Base-by-base conservation (phyloP, 2,888 invertebrate genomes). In the Pecten maximus region DNA sequence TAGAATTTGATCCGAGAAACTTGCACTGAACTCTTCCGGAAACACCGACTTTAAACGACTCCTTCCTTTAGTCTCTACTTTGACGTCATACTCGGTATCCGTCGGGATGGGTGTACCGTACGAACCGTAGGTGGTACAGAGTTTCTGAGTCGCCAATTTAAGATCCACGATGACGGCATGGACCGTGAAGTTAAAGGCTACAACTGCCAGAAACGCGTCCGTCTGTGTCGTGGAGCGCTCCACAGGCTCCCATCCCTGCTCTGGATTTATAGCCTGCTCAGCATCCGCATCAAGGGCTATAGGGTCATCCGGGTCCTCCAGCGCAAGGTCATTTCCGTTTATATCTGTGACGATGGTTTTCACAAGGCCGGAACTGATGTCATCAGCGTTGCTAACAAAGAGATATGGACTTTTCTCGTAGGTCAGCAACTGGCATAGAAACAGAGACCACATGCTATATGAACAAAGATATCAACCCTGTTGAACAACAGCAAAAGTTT, bases 1-100 rank as follows among this genome's bases (percentile, higher is more conserved):
- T 23, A 74, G 74, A 74, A 74, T 15, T 35, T 74, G 74, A 35
- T 74, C 35, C 28, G 74, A 74, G 35, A 28, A 74, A 74, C 74
- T 74, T 35, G 74, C 74, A 28, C 74, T 74, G 74, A 74, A 74
- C 28, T 74, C 74, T 74, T 74, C 74, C 15, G 74, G 74, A 74
- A 74, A 74, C 74, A 74, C 74, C 10, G 74, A 74, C 74, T 74
- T 74, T 12, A 74, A 74, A 0, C 74, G 74, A 28, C 74, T 74
- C 74, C 35, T 74, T 74, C 74, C 74, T 10, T 35, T 74, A 8
- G 74, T 74, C 35, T 74, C 74, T 35, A 74, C 74, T 28, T 74
- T 74, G 35, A 74, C 28, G 74, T 74, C 74, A 74, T 35, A 74
- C 28, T 74, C 74, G 74, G 28, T 15, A 35, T 28, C 74, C 12